Percentiles rank a stretch among this genome's conserved stretches.
phyloP scores from a whole-genome alignment of 2,797 vertebrate species.

The Acrossocheilus wenchowensis region DNA sequence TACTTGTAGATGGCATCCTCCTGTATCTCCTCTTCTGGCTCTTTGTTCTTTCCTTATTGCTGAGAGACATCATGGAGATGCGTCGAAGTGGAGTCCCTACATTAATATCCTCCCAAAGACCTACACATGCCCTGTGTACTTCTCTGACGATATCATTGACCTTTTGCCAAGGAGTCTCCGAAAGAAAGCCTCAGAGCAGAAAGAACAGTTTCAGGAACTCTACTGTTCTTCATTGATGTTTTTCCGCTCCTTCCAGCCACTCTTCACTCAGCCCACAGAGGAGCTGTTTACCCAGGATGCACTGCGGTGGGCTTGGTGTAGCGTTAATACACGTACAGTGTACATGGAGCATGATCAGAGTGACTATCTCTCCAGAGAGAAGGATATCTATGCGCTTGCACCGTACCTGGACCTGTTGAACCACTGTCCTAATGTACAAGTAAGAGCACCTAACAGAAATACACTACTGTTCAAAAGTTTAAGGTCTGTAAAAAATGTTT shows the following conservation, averaged over 20 bases:
- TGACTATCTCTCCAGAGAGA: conserved; percentile 79
- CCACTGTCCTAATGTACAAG: conserved; percentile 88
- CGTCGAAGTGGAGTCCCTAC: conserved; percentile 89
- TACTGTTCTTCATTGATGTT: conserved; percentile 77
- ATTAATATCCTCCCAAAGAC: conserved; percentile 83
- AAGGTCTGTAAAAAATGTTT: not conserved
- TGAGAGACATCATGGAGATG: conserved; percentile 80
- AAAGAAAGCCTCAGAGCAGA: conserved; percentile 81
- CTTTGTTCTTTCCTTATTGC: conserved; percentile 89
- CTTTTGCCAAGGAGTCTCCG: conserved; percentile 79
- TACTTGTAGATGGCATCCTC: conserved; percentile 84
- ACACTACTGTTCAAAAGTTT: not conserved
- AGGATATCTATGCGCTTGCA: conserved; percentile 86
- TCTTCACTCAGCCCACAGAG: conserved; percentile 76
- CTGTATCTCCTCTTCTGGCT: conserved; percentile 82
- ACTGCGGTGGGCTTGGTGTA: conserved; percentile 94
- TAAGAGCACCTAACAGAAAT: conserved; percentile 59
- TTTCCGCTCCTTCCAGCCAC: conserved; percentile 86
- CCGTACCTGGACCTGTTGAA: conserved; percentile 95
- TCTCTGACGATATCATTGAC: conserved; percentile 71
- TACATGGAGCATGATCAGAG: conserved; percentile 81
- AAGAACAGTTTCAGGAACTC: conserved; percentile 72
- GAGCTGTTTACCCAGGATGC: conserved; percentile 82
- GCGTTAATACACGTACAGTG: conserved; percentile 92
- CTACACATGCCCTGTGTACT: conserved; percentile 87